Evolutionary conservation across 92 coral and sea anemone species (phyloP).

Genomic region (Bergia puertoricense): DNA sequence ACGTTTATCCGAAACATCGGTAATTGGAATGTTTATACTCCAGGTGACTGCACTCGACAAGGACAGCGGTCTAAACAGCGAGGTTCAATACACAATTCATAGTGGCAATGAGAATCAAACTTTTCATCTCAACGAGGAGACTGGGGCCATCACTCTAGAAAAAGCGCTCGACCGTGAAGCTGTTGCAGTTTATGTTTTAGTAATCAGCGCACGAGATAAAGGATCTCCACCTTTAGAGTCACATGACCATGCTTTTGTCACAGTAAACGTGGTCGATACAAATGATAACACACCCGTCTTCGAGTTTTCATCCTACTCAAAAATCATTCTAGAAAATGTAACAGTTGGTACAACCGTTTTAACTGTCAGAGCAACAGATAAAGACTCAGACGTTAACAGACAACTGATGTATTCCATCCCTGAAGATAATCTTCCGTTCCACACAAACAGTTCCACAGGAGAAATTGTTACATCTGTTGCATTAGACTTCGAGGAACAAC

Average conservation of each 20-base stretch:
- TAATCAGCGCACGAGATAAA: slow-evolving; percentile 43
- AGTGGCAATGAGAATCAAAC: slow-evolving; percentile 30
- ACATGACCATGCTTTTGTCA: slow-evolving; percentile 44
- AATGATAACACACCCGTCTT: slow-evolving; percentile 51
- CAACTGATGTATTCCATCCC: slow-evolving; percentile 43
- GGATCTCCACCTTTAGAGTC: slow-evolving; percentile 45
- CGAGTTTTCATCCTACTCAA: slow-evolving; percentile 5
- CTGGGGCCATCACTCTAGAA: slow-evolving; percentile 23
- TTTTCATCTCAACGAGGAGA: slow-evolving; percentile 7
- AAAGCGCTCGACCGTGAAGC: slow-evolving; percentile 41
- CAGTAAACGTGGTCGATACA: slow-evolving; percentile 20
- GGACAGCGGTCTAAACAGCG: slow-evolving; percentile 29
- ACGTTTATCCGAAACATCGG: neutral
- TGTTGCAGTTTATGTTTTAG: slow-evolving; percentile 2
- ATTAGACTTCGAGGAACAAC: slow-evolving; percentile 1
- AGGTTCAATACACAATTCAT: slow-evolving; percentile 12
- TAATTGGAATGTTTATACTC: neutral
- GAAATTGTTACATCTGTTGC: neutral
- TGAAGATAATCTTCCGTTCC: neutral
- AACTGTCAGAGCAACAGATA: slow-evolving; percentile 59
- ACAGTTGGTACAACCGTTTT: slow-evolving; percentile 7
- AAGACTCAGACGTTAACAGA: slow-evolving; percentile 63
- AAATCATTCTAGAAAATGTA: neutral
- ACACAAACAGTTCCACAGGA: slow-evolving; percentile 8
- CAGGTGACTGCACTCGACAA: slow-evolving; percentile 33